Evolutionary conservation across 2,113 vertebrate genomes (phyloP).

Genomic region (Eidolon helvum): DNA sequence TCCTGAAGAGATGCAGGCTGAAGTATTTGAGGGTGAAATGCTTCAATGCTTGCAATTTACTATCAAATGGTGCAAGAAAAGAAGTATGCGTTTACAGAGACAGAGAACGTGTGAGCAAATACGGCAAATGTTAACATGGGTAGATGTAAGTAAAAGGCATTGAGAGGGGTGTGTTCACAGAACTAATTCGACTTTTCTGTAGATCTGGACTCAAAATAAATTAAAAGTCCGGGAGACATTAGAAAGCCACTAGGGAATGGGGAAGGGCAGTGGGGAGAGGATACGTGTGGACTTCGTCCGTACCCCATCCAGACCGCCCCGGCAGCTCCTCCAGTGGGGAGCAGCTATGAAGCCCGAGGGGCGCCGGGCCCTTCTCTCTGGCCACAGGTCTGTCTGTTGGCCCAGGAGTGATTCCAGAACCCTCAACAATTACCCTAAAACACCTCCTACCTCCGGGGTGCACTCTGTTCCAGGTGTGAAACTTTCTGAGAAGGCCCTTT

Average conservation of each 20-base stretch:
- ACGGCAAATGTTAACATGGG: neutral
- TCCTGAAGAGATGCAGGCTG: neutral
- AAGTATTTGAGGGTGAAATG: neutral
- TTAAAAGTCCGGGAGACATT: neutral
- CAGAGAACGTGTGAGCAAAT: neutral
- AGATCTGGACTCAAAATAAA: neutral
- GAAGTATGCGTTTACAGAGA: neutral
- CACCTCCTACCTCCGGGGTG: fast-evolving
- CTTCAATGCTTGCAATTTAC: neutral
- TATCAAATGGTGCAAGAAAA: neutral
- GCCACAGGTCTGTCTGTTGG: neutral
- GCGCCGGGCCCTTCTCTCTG: neutral
- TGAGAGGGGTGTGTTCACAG: neutral
- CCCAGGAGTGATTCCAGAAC: neutral
- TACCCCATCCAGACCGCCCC: neutral
- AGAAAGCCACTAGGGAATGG: neutral
- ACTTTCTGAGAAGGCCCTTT: neutral
- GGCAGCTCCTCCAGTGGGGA: neutral
- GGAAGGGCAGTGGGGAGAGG: neutral
- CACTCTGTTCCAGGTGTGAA: neutral
- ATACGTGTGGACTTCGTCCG: too few relatives aligned
- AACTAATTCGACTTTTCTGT: neutral
- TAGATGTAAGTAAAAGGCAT: neutral
- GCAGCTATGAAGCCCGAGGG: neutral
- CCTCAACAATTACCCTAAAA: neutral